Conservation (phyloP, 2,888 invertebrate genomes). For the Dascillus cervinus region DNA sequence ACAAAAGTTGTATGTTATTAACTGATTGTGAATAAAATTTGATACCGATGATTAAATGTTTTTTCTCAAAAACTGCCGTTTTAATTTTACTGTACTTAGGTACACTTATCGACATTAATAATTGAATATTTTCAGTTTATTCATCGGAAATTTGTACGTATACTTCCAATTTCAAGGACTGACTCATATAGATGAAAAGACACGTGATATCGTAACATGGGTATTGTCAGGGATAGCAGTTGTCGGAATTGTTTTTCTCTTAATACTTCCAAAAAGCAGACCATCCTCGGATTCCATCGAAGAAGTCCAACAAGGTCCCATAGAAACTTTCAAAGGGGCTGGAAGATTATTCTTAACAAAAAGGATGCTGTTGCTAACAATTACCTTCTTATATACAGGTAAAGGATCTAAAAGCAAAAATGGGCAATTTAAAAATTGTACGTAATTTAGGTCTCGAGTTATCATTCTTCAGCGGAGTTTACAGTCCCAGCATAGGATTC, state of each 20-base stretch:
- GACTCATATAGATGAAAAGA: slow-evolving; percentile 60
- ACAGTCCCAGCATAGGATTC: slow-evolving; percentile 86
- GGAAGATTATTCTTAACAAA: slow-evolving; percentile 67
- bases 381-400: slow-evolving; percentile 91
- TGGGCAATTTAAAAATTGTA: too few species aligned
- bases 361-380: slow-evolving; percentile 76
- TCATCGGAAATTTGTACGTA: slow-evolving; percentile 93
- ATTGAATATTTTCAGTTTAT: slow-evolving; percentile 81
- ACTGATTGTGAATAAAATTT: too few species aligned
- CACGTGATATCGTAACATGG: slow-evolving; percentile 72
- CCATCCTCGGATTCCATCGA: slow-evolving; percentile 39
- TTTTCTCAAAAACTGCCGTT: too few species aligned
- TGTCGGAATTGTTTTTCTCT: slow-evolving; percentile 61
- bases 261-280: slow-evolving; percentile 54
- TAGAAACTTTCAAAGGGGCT: slow-evolving; percentile 68
- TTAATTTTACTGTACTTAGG: too few species aligned
- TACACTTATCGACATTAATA: too few species aligned
- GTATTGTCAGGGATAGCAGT: slow-evolving; percentile 67
- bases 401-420: slow-evolving; percentile 25
- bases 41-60: too few species aligned
- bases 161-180: slow-evolving; percentile 83
- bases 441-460: slow-evolving; percentile 83
- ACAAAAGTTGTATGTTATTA: too few species aligned
- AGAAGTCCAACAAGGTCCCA: slow-evolving; percentile 45
- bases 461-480: slow-evolving; percentile 95